Evolutionary conservation across 2,888 invertebrate genomes (phyloP), one percentile per base, ranked within the genome.

Genomic region (Halictus quadricinctus): DNA sequence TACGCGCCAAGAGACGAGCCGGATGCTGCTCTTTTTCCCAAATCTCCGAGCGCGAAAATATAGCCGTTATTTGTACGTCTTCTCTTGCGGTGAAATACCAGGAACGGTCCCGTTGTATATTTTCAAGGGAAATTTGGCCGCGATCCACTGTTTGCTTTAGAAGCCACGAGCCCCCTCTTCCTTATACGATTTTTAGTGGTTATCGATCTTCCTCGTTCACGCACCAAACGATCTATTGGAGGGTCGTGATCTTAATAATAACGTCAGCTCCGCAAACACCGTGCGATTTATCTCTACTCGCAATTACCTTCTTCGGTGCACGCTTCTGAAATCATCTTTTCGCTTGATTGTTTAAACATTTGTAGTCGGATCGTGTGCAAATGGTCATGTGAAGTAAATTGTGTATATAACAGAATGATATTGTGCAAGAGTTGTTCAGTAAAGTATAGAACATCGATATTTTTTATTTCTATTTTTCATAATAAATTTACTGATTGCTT

Each of bases 31-130:
- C 7, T 43, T 66, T 8, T 43, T 43, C 79, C 43, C 1, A 72
- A 64, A 79, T 79, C 43, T 21, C 29, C 18, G 66, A 29, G 4
- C 29, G 43, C 18, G 15, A 18, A 72, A 81, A 72, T 64, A 72
- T 72, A 29, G 46, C 29, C 15, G 43, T 25, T 36, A 46, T 36
- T 58, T 18, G 75, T 36, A 4, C 25, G 29, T 8, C 13, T 25
- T 41, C 18, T 48, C 13, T 43, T 29, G 5, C 15, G 41, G 46
- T 36, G 66, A 66, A 73, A 73, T 48, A 29, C 46, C n/a, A 12
- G 8, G 12, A 29, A n/a, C n/a, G 21, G 21, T 29, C 7, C 3
- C 8, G 43, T 15, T 54, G 29, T 60, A 48, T 18, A 36, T 70
- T 76, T 12, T 21, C 18, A n/a, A 70, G 12, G n/a, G 43, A 46